Conservation (phyloP, 1,140 invertebrate species). For the Formica exsecta region DNA sequence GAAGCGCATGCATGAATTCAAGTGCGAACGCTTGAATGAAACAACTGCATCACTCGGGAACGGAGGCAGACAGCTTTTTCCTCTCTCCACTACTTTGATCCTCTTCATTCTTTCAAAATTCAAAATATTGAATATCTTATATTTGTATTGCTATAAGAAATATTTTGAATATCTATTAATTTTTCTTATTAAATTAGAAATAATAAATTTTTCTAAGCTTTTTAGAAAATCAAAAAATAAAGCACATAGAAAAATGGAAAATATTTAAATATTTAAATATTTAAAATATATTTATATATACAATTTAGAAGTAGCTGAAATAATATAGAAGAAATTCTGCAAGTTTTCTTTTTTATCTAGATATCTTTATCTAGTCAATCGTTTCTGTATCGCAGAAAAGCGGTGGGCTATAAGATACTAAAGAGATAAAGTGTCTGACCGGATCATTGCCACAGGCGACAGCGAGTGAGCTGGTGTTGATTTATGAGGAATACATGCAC, state of each 20-base stretch:
- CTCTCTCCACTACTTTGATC: not conserved
- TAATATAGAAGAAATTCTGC: not conserved
- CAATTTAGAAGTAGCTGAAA: not conserved
- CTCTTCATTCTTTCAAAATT: slow-evolving; percentile 11
- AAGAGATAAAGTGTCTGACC: slow-evolving; percentile 43
- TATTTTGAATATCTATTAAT: not conserved
- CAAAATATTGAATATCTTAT: not conserved
- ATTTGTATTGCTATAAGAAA: not conserved
- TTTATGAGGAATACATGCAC: slow-evolving; percentile 43
- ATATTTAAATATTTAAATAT: not conserved
- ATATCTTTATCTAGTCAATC: slow-evolving; percentile 17
- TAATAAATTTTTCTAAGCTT: not conserved
- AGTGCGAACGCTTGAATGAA: slow-evolving; percentile 37
- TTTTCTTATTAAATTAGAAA: slow-evolving; percentile 12
- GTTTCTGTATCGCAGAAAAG: not conserved
- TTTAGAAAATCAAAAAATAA: not conserved
- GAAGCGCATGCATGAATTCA: slow-evolving; percentile 46
- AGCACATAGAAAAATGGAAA: not conserved
- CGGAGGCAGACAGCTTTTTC: not conserved
- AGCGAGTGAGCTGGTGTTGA: slow-evolving; percentile 39
- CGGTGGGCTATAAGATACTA: not conserved
- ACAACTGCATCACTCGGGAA: slow-evolving; percentile 27
- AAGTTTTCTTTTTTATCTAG: not conserved
- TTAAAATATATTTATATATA: not conserved
- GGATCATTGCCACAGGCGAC: slow-evolving; percentile 39